phyloP scores from a whole-genome alignment of 2,113 vertebrate genomes.

The Protobothrops mucrosquamatus region DNA sequence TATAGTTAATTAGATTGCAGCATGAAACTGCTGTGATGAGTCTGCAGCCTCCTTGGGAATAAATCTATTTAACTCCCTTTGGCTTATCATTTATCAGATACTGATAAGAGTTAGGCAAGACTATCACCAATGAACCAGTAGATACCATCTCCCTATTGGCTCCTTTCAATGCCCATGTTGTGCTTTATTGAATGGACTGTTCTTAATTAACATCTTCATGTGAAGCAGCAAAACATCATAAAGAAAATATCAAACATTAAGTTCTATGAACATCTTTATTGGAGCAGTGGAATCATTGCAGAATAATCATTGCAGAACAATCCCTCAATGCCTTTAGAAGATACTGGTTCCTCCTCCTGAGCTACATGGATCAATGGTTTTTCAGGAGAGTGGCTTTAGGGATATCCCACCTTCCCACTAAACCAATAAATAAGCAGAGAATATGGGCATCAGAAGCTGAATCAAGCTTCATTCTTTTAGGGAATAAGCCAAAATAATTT shows the following conservation, averaged over 20 bases:
- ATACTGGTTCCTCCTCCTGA: conserved; percentile 59
- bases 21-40: neutral
- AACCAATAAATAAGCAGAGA: neutral
- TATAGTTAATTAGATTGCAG: conserved; percentile 20
- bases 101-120: conserved; percentile 19
- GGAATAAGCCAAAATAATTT: neutral
- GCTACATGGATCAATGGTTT: neutral
- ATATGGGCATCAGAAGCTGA: neutral
- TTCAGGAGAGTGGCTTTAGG: neutral
- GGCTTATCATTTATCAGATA: conserved; percentile 40
- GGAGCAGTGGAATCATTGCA: conserved; percentile 37
- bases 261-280: conserved; percentile 61
- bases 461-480: neutral
- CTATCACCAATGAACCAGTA: conserved; percentile 30
- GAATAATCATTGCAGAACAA: conserved; percentile 66
- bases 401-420: neutral
- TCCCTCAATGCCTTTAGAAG: conserved; percentile 66
- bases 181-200: conserved; percentile 44
- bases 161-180: conserved; percentile 37
- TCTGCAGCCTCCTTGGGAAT: neutral
- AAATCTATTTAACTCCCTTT: conserved; percentile 29
- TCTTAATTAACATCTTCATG: conserved; percentile 71
- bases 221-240: conserved; percentile 63
- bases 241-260: conserved; percentile 75
- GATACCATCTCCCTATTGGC: conserved; percentile 25